These are phyloP conservation scores for Corythornis vintsioides DNA, from an alignment of 2,113 vertebrate species.

Conservation along the genomic window DNA sequence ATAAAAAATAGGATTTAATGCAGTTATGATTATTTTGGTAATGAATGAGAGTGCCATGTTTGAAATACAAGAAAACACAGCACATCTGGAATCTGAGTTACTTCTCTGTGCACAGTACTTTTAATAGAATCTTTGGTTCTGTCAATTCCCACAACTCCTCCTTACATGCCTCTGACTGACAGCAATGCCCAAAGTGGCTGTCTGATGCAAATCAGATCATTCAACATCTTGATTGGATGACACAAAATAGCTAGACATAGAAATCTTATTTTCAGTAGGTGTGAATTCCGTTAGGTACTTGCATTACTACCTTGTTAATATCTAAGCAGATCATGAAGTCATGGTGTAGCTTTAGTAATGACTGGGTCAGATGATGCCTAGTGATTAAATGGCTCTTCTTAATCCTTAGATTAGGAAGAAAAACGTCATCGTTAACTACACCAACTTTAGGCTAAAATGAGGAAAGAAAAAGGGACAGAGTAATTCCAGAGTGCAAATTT, in stretches of 20 bases:
- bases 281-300: not conserved
- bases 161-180: not conserved
- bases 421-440: not conserved
- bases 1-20: not conserved
- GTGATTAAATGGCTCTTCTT: not conserved
- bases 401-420: not conserved
- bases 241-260: not conserved
- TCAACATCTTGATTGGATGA: not conserved
- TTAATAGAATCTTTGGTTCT: not conserved
- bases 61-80: not conserved
- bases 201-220: not conserved
- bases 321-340: not conserved
- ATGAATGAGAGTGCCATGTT: not conserved
- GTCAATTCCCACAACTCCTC: not conserved
- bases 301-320: not conserved
- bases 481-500: not conserved
- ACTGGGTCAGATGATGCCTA: not conserved
- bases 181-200: not conserved
- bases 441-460: not conserved
- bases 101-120: not conserved
- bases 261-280: not conserved
- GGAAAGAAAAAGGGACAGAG: not conserved
- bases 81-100: not conserved
- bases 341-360: not conserved
- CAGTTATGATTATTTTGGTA: not conserved